Evolutionary conservation across 1,140 invertebrate species (phyloP).

Genomic region (Hypsibius dujardini): DNA sequence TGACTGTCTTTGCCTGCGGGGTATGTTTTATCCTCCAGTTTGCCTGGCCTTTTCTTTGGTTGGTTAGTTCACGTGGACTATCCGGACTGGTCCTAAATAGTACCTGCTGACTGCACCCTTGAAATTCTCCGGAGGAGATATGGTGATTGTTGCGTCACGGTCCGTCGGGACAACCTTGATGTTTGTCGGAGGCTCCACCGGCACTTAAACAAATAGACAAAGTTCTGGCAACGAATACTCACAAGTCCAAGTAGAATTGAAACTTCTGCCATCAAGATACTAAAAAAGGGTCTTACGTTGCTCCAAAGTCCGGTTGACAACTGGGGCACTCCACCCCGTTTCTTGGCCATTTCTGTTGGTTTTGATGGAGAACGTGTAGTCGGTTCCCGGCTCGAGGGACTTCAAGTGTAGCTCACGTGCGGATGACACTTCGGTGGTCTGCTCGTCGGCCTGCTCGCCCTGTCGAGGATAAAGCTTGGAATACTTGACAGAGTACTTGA

Average conservation of each 20-base stretch:
- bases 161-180: background rate
- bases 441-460: background rate
- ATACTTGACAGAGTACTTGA: background rate
- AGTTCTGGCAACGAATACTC: background rate
- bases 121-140: slow-evolving; percentile 5
- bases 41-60: too few species aligned
- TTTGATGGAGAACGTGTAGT: slow-evolving; percentile 1
- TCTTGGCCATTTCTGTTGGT: slow-evolving; percentile 4
- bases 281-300: background rate
- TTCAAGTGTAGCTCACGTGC: background rate
- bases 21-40: too few species aligned
- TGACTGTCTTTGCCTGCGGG: too few species aligned
- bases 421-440: background rate
- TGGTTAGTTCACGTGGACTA: too few species aligned
- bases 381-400: background rate
- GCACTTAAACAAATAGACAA: background rate
- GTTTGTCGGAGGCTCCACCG: background rate
- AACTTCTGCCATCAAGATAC: background rate
- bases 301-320: background rate
- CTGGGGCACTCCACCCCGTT: background rate
- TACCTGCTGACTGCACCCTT: background rate
- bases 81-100: too few species aligned
- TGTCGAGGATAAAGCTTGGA: background rate
- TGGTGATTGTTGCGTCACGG: background rate
- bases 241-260: too few species aligned